Base-by-base conservation (phyloP, 1,140 invertebrate genomes). In the Cotesia chilonis region DNA sequence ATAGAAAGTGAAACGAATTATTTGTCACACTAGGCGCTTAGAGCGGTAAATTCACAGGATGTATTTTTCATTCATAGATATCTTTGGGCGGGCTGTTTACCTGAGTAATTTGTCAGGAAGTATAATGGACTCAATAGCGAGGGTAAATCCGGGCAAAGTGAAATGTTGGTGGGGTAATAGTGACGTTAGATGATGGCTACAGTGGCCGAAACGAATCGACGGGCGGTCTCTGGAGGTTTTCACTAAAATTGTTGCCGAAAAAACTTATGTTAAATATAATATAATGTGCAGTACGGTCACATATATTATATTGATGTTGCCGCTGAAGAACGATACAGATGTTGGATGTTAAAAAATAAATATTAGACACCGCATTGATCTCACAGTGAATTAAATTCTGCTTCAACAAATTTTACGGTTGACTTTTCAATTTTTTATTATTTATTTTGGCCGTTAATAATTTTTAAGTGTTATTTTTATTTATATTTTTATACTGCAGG, bases 21-120 rank as follows among this genome's bases (percentile, higher is more conserved):
- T 47, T 47, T 47, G 41, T 47, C 41, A 47, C 41, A 47, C 41
- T 47, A 47, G 2, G 10, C 41, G 10, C 10, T 47, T 6, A 47
- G 10, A 47, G 41, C 41, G 41, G 28, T 28, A 61, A 28, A 61
- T 61, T 28, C 7, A 35, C 10, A 61, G 54, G 54, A 17, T 64
- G 66, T 63, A 37, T 66, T 65, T 64, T 54, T 67, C 37, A 52
- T 68, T 68, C 63, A 68, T 61, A 20, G 41, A 63, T 64, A 65
- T 37, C 55, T 65, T 20, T 77, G 78, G 79, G 78, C 78, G 78
- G 80, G 77, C 77, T 84, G 78, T 84, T 84, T 84, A 81, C 79
- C 79, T 79, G 82, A 79, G 77, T 80, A 85, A 84, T 84, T 85
- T 82, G 81, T 82, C 81, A 81, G 73, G 35, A 7, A 47, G 57